phyloP scores from a whole-genome alignment of 2,113 vertebrate species.

The Prochilodus magdalenae region DNA sequence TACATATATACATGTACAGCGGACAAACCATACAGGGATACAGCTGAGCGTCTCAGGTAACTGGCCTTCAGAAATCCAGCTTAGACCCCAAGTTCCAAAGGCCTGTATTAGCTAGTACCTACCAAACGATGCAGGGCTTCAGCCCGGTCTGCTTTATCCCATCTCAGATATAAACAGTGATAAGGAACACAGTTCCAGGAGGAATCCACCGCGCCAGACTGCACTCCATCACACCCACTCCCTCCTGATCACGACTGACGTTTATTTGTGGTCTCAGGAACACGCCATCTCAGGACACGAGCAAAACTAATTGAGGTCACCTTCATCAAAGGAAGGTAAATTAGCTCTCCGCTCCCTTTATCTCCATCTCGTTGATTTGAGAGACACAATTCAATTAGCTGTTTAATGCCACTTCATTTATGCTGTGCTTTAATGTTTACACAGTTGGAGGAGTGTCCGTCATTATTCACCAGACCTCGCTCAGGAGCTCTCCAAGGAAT shows the following conservation, averaged over 20 bases:
- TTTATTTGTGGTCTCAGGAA: not conserved
- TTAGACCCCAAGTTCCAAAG: no score
- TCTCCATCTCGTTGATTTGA: slow-evolving; percentile 38
- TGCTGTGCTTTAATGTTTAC: slow-evolving; percentile 46
- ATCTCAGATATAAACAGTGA: no score
- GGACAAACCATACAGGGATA: no score
- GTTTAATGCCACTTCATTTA: slow-evolving; percentile 47
- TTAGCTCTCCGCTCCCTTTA: slow-evolving; percentile 11
- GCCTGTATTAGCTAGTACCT: no score
- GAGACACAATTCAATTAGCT: slow-evolving; percentile 50
- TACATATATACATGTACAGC: no score
- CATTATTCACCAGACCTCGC: slow-evolving; percentile 33
- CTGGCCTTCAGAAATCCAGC: no score
- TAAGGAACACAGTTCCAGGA: no score
- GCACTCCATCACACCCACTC: not conserved
- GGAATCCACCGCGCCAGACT: not conserved
- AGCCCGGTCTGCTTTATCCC: no score
- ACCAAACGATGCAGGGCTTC: no score
- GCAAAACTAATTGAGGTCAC: not conserved
- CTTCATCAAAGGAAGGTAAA: slow-evolving; percentile 31
- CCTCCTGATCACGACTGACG: not conserved
- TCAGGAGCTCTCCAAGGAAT: not conserved
- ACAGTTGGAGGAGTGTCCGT: slow-evolving; percentile 39
- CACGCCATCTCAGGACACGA: not conserved
- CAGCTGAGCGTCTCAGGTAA: no score